These are phyloP conservation scores for Lissonota sp. DNA, from an alignment of 2,888 invertebrate species.

Conservation along the genomic window DNA sequence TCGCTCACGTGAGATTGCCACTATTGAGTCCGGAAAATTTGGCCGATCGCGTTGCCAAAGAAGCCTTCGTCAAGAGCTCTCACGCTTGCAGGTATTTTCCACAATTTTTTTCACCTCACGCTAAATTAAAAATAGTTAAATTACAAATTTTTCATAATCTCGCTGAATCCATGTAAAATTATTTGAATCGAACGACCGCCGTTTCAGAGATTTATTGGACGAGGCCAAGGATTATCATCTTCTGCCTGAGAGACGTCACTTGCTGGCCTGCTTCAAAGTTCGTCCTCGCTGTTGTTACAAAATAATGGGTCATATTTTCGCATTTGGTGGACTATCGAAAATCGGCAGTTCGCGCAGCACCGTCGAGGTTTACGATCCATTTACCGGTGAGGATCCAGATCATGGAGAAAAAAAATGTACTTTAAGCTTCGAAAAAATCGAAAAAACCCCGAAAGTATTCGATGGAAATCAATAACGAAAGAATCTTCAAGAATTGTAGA, in stretches of 20 bases:
- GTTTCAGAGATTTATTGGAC: conserved; percentile 90
- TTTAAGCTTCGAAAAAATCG: no score
- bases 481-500: no score
- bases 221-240: conserved; percentile 95
- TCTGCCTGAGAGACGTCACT: conserved; percentile 92
- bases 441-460: no score
- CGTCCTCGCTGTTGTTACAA: conserved; percentile 90
- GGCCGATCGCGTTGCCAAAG: conserved; percentile 92
- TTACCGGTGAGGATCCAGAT: conserved; percentile 79
- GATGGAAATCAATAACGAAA: no score
- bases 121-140: neutral
- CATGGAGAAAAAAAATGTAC: no score
- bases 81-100: conserved; percentile 89
- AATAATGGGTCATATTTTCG: conserved; percentile 92
- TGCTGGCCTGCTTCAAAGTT: conserved; percentile 91
- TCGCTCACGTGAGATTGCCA: conserved; percentile 91
- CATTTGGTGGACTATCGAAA: conserved; percentile 93
- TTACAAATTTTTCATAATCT: conserved; percentile 34
- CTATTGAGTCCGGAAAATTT: conserved; percentile 92
- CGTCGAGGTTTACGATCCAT: conserved; percentile 93
- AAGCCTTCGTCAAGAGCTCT: conserved; percentile 90
- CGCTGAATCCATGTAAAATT: no score
- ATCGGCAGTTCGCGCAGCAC: conserved; percentile 93
- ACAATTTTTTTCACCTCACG: conserved; percentile 16
- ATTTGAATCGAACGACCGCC: neutral